Conservation (phyloP, 2,888 invertebrate species). For the Eupithecia vulgata region DNA sequence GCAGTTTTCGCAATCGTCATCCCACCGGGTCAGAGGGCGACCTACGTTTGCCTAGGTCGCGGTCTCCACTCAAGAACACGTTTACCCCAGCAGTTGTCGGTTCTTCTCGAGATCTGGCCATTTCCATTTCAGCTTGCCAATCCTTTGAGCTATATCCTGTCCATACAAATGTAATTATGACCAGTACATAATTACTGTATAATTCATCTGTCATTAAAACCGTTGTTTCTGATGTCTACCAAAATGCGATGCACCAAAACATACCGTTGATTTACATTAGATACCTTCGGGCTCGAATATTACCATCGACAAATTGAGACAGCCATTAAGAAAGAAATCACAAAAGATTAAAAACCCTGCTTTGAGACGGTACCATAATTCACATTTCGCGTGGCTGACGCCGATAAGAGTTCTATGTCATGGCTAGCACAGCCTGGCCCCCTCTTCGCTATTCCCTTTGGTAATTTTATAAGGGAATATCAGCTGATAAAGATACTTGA, state of each 20-base stretch:
- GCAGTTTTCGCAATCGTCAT: too few relatives aligned
- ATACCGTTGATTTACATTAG: not conserved
- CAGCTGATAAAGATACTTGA: constrained; percentile 28
- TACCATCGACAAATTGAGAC: constrained; percentile 29
- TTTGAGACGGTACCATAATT: constrained; percentile 70
- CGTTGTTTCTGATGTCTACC: not conserved
- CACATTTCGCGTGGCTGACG: constrained; percentile 72
- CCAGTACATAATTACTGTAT: too few relatives aligned
- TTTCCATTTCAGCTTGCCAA: too few relatives aligned
- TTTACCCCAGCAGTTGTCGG: too few relatives aligned
- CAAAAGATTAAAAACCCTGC: constrained; percentile 54
- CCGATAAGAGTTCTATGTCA: constrained; percentile 50
- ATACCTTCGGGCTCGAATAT: not conserved
- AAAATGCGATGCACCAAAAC: not conserved
- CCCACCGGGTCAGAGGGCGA: too few relatives aligned
- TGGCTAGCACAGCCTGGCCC: constrained; percentile 19
- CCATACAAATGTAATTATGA: too few relatives aligned
- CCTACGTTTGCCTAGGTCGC: too few relatives aligned
- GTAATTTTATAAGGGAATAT: not conserved
- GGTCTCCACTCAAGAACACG: too few relatives aligned
- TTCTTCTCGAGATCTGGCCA: too few relatives aligned
- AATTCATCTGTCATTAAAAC: too few relatives aligned
- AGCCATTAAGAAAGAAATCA: constrained; percentile 50
- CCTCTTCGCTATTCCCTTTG: constrained; percentile 3
- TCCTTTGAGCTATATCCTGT: too few relatives aligned